Evolutionary conservation across 2,888 invertebrate species (phyloP).

Genomic region (Tenthredo scrophulariae): DNA sequence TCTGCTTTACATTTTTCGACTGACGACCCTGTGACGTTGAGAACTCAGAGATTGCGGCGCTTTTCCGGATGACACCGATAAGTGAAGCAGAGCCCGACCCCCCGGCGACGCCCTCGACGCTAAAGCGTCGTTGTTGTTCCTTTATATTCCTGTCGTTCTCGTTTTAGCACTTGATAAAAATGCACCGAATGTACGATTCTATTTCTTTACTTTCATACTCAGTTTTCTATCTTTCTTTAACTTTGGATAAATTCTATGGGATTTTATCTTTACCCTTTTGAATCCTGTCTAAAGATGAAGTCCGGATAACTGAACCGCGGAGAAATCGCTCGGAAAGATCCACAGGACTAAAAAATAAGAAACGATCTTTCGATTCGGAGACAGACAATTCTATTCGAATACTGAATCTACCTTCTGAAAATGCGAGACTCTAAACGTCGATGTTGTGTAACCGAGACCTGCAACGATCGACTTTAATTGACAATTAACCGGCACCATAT

Average conservation of each 20-base stretch:
- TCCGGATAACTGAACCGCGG: neutral
- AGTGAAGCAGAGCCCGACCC: constrained; percentile 37
- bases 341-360: neutral
- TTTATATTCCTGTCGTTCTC: constrained; percentile 34
- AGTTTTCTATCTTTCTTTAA: neutral
- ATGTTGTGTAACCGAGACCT: neutral
- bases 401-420: neutral
- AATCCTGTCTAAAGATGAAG: neutral
- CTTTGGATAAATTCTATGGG: neutral
- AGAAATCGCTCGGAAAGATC: neutral
- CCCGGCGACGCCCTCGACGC: constrained; percentile 38
- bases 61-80: constrained; percentile 46
- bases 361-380: neutral
- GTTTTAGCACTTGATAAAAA: constrained; percentile 43
- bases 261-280: neutral
- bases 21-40: neutral
- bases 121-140: constrained; percentile 44
- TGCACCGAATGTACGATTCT: constrained; percentile 38
- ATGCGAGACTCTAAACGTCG: neutral
- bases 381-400: neutral
- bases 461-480: neutral
- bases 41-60: constrained; percentile 30
- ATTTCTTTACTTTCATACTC: neutral
- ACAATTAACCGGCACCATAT: constrained; percentile 1
- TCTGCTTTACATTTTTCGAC: constrained; percentile 9